These are phyloP conservation scores for Merluccius polli DNA, from an alignment of 2,797 vertebrate species.

Conservation along the genomic window DNA sequence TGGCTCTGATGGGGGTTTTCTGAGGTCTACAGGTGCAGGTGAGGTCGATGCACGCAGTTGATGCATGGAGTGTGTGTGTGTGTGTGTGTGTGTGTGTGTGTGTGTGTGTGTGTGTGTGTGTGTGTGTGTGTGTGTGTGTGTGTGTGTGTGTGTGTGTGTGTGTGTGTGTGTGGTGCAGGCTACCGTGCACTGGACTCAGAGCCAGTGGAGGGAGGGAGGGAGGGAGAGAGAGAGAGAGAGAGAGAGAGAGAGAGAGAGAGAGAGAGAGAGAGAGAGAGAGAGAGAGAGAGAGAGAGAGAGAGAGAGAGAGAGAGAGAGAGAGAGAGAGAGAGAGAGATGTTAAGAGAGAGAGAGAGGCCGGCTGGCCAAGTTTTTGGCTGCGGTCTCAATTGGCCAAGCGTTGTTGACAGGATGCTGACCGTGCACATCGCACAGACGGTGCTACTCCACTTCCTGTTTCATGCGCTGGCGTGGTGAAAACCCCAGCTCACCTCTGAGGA, in stretches of 20 bases:
- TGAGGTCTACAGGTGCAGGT: background rate
- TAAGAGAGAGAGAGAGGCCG: slow-evolving; percentile 33
- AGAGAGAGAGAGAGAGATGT: background rate
- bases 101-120: slow-evolving; percentile 2
- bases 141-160: too few species aligned
- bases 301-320: too few species aligned
- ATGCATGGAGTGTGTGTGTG: background rate
- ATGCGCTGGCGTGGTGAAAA: slow-evolving; percentile 46
- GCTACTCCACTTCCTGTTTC: slow-evolving; percentile 45
- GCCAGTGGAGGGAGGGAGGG: slow-evolving; percentile 46
- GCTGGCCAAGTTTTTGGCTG: slow-evolving; percentile 57
- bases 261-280: too few species aligned
- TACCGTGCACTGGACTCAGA: slow-evolving; percentile 18
- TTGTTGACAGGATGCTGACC: slow-evolving; percentile 65
- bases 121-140: slow-evolving; percentile 16
- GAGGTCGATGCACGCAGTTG: too few species aligned
- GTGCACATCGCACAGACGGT: slow-evolving; percentile 57
- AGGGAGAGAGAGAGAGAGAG: background rate
- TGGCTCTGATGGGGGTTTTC: background rate
- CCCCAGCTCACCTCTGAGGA: slow-evolving; percentile 49
- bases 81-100: slow-evolving; percentile 8
- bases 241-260: too few species aligned
- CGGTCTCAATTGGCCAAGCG: slow-evolving; percentile 64
- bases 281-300: slow-evolving; percentile 19
- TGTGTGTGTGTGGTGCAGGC: too few species aligned